Base-by-base conservation (phyloP, 2,113 vertebrate species). In the Gobio gobio region DNA sequence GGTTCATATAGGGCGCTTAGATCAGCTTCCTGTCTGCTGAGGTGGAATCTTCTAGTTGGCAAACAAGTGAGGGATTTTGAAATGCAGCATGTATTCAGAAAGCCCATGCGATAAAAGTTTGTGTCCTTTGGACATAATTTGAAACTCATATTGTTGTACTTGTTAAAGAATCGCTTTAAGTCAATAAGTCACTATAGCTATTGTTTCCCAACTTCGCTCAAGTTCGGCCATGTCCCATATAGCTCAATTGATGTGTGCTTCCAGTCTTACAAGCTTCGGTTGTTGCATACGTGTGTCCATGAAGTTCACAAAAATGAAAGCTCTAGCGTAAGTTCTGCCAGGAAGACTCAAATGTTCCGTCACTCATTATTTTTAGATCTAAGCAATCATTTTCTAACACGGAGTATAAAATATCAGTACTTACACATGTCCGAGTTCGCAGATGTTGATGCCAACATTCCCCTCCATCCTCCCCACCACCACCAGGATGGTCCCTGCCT, bases 1-100 rank as follows among this genome's bases (percentile, higher is more conserved):
- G 85, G 84, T 58, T 78, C 84, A 51, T 72, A 73, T 68, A 79
- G 78, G 63, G 16, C 13, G 79, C 85, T 56, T 82, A 66, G 61
- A 82, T 72, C 78, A 29, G 47, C 79, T 86, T 75, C 72, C 79
- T 63, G 54, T 74, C 73, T 76, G 73, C 85, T 43, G 36, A 66
- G 49, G 59, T 82, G 66, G 40, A 82, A 73, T 43, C 14, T 78
- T 75, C 61, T 14, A 51, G 66, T 45, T 56, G 54, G 45, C 24
- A 33, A 33, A 73, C 20, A 74, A 54, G 58, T 29, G 26, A 76
- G 22, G 45, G 45, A 61, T 49, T 43, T 10, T 61, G 40, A 64
- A 1, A 63, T 66, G 20, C 16, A 68, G 61, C 61, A 68, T 49
- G 10, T 45, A 49, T 68, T 66, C 16, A 81, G 45, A 49, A 81